Base-by-base conservation (phyloP, 2,888 invertebrate genomes). In the Tortrix viridana region DNA sequence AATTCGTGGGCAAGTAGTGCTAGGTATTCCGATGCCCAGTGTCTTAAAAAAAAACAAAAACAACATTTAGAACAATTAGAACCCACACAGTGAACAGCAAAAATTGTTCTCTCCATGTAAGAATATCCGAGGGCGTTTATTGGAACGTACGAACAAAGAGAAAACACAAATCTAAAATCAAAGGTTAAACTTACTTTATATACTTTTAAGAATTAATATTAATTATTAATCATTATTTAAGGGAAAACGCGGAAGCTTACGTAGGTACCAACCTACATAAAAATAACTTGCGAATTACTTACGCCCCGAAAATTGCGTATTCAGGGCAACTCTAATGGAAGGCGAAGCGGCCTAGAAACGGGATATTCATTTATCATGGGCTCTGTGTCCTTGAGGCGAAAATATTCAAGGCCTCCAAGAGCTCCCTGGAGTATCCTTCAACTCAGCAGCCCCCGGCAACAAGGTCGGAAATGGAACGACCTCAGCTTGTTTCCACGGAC, bases 291-390 rank as follows among this genome's bases (percentile, higher is more conserved):
- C 50, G 46, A 50, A 59, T 60, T 48, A 65, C 55, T 53, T 58
- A 53, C 48, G 58, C 48, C 47, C 50, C 56, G 38, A 49, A 54
- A 77, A 81, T 77, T 78, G 74, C 70, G 77, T 82, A 87, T 86
- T 84, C 81, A 77, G 83, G 76, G 70, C 74, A 75, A 73, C 80
- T 74, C 74, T 75, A 75, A 75, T 68, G 65, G 54, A 67, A 75
- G 82, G 76, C 75, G 76, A 69, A 70, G 72, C 74, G 83, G 78
- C 86, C 85, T 85, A 85, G 82, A 88, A 87, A 86, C 77, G 70
- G 78, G 79, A 84, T 83, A 85, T 84, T 79, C 83, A 86, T 89
- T 86, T 85, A 84, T 86, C 85, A 84, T 81, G 77, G 75, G 77
- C 77, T 77, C 78, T 71, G 73, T 77, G 84, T 81, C 89, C 88